Conservation (phyloP, 2,113 vertebrate genomes). For the Brachirus orientalis region DNA sequence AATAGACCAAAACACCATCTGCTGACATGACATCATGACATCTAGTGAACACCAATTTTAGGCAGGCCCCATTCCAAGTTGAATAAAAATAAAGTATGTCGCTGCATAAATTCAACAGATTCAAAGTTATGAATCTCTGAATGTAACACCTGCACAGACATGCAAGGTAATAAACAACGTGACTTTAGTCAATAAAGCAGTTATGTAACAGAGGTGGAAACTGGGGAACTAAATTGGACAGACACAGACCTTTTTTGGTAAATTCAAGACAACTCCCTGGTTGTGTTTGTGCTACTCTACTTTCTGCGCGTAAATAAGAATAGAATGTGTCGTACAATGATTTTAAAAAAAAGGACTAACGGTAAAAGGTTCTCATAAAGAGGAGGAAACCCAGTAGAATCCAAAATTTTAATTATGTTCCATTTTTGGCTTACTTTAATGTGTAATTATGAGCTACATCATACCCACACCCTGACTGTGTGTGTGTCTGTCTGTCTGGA, state of each 20-base stretch:
- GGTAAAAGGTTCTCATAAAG: neutral
- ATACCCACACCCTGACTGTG: conserved; percentile 35
- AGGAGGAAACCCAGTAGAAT: conserved; percentile 15
- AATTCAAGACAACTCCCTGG: conserved; percentile 44
- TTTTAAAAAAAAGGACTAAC: neutral
- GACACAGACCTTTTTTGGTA: conserved; percentile 19
- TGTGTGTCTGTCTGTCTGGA: conserved; percentile 21
- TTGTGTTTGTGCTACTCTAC: conserved; percentile 9
- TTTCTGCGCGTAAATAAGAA: neutral
- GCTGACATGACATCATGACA: no score
- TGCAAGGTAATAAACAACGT: neutral
- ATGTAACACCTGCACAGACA: conserved; percentile 21
- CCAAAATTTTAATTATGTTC: conserved; percentile 29
- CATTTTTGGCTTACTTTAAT: conserved; percentile 51
- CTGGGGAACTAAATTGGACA: conserved; percentile 19
- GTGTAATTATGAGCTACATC: conserved; percentile 43
- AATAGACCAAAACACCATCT: no score
- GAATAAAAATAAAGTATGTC: neutral
- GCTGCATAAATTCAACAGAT: neutral
- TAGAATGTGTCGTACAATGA: neutral
- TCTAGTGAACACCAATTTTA: no score
- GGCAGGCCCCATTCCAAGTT: no score
- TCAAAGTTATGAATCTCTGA: neutral
- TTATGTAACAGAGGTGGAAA: conserved; percentile 35
- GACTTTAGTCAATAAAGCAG: conserved; percentile 6